Percentiles rank a stretch among this genome's conserved stretches.
Conservation (phyloP, 1,140 invertebrate species). For the Caenorhabditis tropicalis region DNA sequence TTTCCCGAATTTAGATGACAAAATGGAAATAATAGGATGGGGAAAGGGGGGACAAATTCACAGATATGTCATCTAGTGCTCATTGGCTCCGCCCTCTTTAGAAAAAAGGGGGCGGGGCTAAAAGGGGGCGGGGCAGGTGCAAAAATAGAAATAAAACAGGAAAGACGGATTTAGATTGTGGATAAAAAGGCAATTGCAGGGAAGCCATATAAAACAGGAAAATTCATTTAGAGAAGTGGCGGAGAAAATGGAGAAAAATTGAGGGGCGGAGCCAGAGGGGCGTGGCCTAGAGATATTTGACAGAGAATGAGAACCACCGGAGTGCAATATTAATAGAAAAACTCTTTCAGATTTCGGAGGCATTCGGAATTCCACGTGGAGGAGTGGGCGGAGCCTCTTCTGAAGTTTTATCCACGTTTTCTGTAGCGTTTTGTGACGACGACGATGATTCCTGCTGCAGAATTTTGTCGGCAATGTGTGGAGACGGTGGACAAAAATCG, state of each 20-base stretch:
- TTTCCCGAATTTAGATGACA: not conserved
- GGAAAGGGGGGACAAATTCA: not conserved
- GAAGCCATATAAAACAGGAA: too few species aligned
- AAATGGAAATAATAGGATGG: not conserved
- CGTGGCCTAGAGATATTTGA: not conserved
- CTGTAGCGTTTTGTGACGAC: not conserved
- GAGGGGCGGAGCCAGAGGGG: too few species aligned
- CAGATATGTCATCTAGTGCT: not conserved
- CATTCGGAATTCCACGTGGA: not conserved
- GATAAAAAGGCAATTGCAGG: too few species aligned
- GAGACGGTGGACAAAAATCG: constrained; percentile 4
- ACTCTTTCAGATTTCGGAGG: not conserved
- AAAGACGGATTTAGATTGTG: too few species aligned
- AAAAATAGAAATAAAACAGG: too few species aligned
- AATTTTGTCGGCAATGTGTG: not conserved
- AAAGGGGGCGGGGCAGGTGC: too few species aligned
- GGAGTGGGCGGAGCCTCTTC: not conserved
- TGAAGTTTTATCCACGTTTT: not conserved
- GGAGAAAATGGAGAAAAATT: too few species aligned
- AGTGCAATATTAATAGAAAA: not conserved
- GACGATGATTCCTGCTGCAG: not conserved
- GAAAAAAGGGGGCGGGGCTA: not conserved
- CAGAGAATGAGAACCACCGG: not conserved
- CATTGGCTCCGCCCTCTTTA: not conserved
- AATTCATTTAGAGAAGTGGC: too few species aligned